A percentile compares a stretch with the other conserved stretches of the same genome.
Evolutionary conservation across 2,113 vertebrate species (phyloP).

Genomic region (Galemys pyrenaicus): DNA sequence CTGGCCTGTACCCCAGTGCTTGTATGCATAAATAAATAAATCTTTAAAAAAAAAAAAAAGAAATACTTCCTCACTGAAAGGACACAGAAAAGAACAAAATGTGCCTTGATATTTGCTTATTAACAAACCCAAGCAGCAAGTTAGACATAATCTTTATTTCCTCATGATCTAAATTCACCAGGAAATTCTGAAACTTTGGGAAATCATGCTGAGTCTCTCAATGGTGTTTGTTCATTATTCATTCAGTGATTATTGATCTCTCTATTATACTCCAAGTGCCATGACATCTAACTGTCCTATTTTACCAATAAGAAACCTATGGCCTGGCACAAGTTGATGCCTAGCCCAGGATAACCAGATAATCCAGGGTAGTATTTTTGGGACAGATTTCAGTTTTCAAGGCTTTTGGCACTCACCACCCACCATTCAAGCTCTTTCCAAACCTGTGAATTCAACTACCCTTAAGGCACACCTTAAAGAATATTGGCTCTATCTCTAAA

Average conservation of each 20-base stretch:
- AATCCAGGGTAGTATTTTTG: not conserved
- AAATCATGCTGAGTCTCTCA: not conserved
- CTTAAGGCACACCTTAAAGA: not conserved
- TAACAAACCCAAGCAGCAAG: not conserved
- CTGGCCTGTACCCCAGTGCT: too few relatives aligned
- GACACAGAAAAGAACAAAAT: constrained; percentile 7
- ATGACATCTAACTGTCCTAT: not conserved
- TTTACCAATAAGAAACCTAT: not conserved
- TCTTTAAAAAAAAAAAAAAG: too few relatives aligned
- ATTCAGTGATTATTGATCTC: rapidly evolving
- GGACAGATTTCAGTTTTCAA: not conserved
- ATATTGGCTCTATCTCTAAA: too few relatives aligned
- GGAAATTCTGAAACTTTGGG: constrained; percentile 27
- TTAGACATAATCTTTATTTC: constrained; percentile 8
- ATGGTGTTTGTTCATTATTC: not conserved
- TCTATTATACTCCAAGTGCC: not conserved
- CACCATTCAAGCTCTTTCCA: not conserved
- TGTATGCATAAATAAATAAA: too few relatives aligned
- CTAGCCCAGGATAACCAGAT: constrained; percentile 10
- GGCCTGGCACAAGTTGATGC: not conserved
- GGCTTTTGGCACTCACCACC: not conserved
- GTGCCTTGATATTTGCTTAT: not conserved
- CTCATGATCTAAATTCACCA: not conserved
- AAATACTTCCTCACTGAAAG: too few relatives aligned
- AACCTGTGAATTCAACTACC: constrained; percentile 41